Conservation (phyloP, 2,113 vertebrate genomes). For the Dicaeum eximium region DNA sequence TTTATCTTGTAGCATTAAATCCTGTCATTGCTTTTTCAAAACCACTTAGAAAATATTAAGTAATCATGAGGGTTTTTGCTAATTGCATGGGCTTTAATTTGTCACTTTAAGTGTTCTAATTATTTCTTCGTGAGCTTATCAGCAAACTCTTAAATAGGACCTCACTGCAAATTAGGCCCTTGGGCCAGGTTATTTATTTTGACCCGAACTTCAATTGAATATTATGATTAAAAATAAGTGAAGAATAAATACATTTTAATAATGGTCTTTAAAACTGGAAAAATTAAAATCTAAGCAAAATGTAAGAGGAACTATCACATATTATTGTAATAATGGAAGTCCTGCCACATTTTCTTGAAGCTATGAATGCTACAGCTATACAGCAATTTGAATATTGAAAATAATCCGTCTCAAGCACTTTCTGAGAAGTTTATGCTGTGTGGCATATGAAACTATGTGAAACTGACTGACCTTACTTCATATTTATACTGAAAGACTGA, state of each 20-base stretch:
- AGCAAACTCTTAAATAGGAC: slow-evolving; percentile 50
- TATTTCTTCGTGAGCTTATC: slow-evolving; percentile 64
- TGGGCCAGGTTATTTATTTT: slow-evolving; percentile 65
- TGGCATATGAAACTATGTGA: background rate
- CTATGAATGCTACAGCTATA: background rate
- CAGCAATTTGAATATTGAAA: background rate
- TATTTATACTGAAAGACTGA: background rate
- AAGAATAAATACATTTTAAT: slow-evolving; percentile 52
- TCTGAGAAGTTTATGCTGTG: background rate
- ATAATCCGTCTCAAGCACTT: background rate
- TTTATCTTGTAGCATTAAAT: slow-evolving; percentile 54
- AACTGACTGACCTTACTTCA: background rate
- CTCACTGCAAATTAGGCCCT: slow-evolving; percentile 49
- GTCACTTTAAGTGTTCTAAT: slow-evolving; percentile 64
- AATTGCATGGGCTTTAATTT: slow-evolving; percentile 63
- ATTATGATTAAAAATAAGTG: slow-evolving; percentile 48
- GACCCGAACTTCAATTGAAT: slow-evolving; percentile 54
- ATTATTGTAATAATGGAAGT: background rate
- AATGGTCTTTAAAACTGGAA: slow-evolving; percentile 3
- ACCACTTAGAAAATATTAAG: slow-evolving; percentile 62
- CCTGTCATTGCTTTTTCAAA: slow-evolving; percentile 51
- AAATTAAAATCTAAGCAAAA: slow-evolving; percentile 31
- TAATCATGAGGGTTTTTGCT: slow-evolving; percentile 66
- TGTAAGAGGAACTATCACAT: background rate
- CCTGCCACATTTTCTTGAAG: background rate